Evolutionary conservation across 2,888 invertebrate genomes (phyloP), one percentile per base, ranked within the genome.

Genomic region (Apodemia duryi): DNA sequence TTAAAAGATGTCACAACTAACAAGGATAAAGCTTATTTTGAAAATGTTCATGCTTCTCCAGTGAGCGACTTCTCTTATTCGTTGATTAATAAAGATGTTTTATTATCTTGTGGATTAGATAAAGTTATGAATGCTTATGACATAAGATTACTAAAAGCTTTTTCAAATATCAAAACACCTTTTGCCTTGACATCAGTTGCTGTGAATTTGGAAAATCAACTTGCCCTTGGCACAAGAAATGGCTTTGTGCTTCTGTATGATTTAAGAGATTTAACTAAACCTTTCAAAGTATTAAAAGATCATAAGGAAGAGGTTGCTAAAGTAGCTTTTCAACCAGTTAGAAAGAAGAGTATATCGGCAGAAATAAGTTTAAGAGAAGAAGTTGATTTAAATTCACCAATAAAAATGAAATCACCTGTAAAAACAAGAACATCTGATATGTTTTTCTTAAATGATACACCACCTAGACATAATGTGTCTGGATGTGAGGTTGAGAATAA

Each of bases 11-110:
- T 92, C 43, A 83, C 84, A 13, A 86, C 85, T 2, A 90, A 91
- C 68, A 92, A 88, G 75, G 91, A 92, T 67, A 91, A 85, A 78
- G 85, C 79, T 7, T 83, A 81, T 68, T 88, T 90, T 81, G 88
- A 91, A 73, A 88, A 89, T 73, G 86, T 92, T 6, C 94, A 94
- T 73, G 91, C 91, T 28, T 93, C 93, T 3, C 92, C 93, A 2
- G 92, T 94, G n/a, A 93, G 93, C 70, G 92, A 93, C 71, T 84
- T 94, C 66, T 82, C 88, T 46, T 94, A 91, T 78, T 93, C 94
- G 0, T 88, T 93, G 0, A 83, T 93, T 10, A 93, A 93, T 72
- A 83, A 85, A 69, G 93, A 93, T 78, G 88, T 94, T 1, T 80
- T 94, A 77, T 75, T 93, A 5, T 93, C 94, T 0, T 83, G 92